Percentiles rank a stretch among this genome's conserved stretches.
These are phyloP conservation scores for Psammodynastes pulverulentus DNA, from an alignment of 2,113 vertebrate genomes.

Conservation along the genomic window DNA sequence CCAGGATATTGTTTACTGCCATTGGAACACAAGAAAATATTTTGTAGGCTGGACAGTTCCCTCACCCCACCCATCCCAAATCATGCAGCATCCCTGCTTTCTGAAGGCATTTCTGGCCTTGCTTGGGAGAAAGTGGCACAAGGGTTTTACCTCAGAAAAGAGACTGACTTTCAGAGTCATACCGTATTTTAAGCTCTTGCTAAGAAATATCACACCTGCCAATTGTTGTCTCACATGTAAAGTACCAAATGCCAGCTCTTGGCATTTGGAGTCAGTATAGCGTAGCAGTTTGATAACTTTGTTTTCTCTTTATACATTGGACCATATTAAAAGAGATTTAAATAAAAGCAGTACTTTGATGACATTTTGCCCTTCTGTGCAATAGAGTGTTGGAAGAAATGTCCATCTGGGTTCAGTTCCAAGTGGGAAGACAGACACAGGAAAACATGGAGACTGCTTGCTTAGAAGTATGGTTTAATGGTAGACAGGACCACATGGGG, in stretches of 20 bases:
- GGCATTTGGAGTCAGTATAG: not conserved
- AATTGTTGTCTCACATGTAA: not conserved
- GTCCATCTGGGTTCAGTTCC: too few relatives aligned
- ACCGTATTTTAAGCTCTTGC: not conserved
- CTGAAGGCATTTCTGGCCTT: not conserved
- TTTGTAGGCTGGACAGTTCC: not conserved
- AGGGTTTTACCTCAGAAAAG: not conserved
- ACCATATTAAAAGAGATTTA: not conserved
- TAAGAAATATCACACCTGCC: not conserved
- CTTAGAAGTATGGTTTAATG: too few relatives aligned
- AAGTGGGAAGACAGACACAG: too few relatives aligned
- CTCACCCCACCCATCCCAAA: not conserved
- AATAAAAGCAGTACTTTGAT: not conserved
- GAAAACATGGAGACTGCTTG: too few relatives aligned
- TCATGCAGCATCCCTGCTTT: not conserved
- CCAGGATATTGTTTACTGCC: not conserved
- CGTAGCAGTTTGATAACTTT: not conserved
- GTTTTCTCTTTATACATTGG: not conserved
- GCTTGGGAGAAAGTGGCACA: not conserved
- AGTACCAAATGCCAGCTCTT: not conserved
- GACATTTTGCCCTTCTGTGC: not conserved
- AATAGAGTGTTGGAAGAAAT: not conserved
- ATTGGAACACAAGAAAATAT: not conserved
- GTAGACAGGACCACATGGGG: too few relatives aligned
- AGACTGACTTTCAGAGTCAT: not conserved